phyloP scores from a whole-genome alignment of 2,113 vertebrate species.

The Tachycineta bicolor region DNA sequence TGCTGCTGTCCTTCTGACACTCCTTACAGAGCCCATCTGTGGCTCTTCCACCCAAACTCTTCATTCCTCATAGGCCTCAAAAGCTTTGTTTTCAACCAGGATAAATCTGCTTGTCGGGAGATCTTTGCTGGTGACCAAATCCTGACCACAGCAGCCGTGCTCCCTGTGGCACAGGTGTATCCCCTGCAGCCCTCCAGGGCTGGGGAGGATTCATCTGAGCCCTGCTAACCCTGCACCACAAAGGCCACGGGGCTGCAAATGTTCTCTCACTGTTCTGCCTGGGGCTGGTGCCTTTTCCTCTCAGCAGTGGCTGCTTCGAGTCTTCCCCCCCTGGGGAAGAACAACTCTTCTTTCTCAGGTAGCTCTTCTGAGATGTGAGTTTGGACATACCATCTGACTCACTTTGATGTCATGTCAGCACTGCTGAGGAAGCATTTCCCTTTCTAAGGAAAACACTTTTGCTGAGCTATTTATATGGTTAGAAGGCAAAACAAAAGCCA shows the following conservation, averaged over 20 bases:
- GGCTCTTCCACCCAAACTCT: not conserved
- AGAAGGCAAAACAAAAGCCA: not conserved
- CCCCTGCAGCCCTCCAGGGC: not conserved
- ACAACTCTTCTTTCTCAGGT: not conserved
- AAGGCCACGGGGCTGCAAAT: not conserved
- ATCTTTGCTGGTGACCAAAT: not conserved
- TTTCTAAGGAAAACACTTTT: not conserved
- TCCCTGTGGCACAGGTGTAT: fast-evolving
- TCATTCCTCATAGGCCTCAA: not conserved
- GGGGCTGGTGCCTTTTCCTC: not conserved
- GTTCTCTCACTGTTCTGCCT: not conserved
- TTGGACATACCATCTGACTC: not conserved
- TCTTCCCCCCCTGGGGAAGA: fast-evolving
- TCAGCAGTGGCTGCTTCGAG: not conserved
- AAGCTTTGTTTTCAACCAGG: not conserved
- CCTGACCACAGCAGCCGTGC: not conserved
- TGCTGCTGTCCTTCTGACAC: not conserved
- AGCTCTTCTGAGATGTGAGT: fast-evolving
- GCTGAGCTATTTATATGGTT: not conserved
- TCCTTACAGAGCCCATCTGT: not conserved
- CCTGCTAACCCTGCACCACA: not conserved
- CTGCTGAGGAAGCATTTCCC: not conserved
- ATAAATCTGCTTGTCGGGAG: not conserved
- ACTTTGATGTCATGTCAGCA: not conserved
- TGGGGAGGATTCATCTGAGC: not conserved